A percentile compares a stretch with the other conserved stretches of the same genome.
phyloP scores from a whole-genome alignment of 2,797 vertebrate species.

The Gephyroberyx darwinii region DNA sequence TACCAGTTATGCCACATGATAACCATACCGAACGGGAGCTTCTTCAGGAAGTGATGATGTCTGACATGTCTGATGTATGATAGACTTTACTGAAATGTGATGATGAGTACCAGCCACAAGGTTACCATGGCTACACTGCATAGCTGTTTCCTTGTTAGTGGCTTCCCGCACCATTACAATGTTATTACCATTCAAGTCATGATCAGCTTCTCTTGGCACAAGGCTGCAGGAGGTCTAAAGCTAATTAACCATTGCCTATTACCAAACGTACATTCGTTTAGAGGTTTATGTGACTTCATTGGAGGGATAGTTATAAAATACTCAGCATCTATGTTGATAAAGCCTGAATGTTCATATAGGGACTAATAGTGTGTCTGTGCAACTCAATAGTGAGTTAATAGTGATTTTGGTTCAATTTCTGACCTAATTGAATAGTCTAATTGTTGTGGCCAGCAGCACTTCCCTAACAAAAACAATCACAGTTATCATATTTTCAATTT shows the following conservation, averaged over 20 bases:
- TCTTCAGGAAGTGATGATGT: slow-evolving; percentile 32
- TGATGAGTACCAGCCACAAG: slow-evolving; percentile 23
- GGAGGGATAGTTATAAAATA: too few species aligned
- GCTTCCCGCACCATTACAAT: background rate
- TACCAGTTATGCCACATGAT: too few species aligned
- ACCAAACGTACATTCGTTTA: background rate
- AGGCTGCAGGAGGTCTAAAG: background rate
- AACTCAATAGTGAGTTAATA: too few species aligned
- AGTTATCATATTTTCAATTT: too few species aligned
- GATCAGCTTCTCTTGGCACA: background rate
- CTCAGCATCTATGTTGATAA: too few species aligned
- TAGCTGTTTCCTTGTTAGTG: background rate
- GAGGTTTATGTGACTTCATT: background rate
- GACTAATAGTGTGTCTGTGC: too few species aligned
- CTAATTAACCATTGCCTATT: slow-evolving; percentile 10
- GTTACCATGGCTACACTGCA: slow-evolving; percentile 36
- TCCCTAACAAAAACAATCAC: too few species aligned
- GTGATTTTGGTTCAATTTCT: too few species aligned
- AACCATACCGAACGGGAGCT: background rate
- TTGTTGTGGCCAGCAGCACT: too few species aligned
- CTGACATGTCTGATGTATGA: slow-evolving; percentile 11
- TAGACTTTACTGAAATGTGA: background rate
- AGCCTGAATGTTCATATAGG: too few species aligned
- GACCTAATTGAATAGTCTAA: too few species aligned
- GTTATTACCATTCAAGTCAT: slow-evolving; percentile 24